phyloP scores from a whole-genome alignment of 2,113 vertebrate genomes.

The Andinoacara biseriatus region DNA sequence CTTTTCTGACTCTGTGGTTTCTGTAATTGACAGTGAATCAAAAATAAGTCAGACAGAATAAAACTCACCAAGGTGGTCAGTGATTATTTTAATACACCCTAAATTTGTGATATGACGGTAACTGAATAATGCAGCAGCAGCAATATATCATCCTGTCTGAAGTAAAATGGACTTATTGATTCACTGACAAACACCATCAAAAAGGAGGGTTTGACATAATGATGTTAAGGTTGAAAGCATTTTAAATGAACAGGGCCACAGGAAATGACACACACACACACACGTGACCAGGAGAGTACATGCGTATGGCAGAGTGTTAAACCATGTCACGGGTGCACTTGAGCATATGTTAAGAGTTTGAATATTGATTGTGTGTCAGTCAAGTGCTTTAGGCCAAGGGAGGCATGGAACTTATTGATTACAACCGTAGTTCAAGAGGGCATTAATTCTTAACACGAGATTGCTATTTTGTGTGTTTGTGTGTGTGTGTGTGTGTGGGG shows the following conservation, averaged over 20 bases:
- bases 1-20: conserved; percentile 90
- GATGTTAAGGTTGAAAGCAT: conserved; percentile 17
- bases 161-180: neutral
- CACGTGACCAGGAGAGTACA: neutral
- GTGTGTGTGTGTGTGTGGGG: neutral
- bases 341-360: conserved; percentile 26
- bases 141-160: neutral
- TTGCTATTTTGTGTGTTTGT: neutral
- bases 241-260: neutral
- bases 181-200: neutral
- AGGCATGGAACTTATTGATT: conserved; percentile 35
- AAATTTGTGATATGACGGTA: neutral
- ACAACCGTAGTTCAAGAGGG: conserved; percentile 11
- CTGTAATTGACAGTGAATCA: conserved; percentile 63
- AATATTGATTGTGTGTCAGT: conserved; percentile 46
- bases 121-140: neutral
- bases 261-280: neutral
- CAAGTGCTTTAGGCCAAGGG: conserved; percentile 18
- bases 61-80: neutral
- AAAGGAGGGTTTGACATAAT: neutral
- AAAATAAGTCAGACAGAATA: neutral
- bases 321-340: conserved; percentile 38
- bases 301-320: conserved; percentile 28
- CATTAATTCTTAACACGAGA: conserved; percentile 5
- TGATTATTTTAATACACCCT: neutral